Conservation (phyloP, 2,888 invertebrate species). For the Sinhomidia bicolor region DNA sequence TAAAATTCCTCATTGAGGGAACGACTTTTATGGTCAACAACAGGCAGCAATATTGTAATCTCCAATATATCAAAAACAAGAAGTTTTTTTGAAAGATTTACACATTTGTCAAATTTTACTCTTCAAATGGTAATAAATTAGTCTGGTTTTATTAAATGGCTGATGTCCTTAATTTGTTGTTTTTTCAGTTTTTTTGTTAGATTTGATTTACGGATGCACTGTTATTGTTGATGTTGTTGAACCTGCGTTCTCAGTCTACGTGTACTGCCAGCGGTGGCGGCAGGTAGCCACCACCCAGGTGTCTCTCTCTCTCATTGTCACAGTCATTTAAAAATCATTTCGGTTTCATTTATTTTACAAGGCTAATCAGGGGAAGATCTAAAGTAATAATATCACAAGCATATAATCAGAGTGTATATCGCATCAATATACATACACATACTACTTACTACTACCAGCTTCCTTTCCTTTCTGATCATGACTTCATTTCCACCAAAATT, state of each 20-base stretch:
- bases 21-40: not conserved
- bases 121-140: constrained; percentile 14
- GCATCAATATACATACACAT: no score
- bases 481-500: constrained; percentile 45
- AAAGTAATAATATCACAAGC: not conserved
- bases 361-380: constrained; percentile 22
- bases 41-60: no score
- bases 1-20: constrained; percentile 7
- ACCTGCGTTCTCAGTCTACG: no score
- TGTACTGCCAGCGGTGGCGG: no score
- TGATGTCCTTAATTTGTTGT: not conserved
- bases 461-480: constrained; percentile 51
- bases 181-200: no score
- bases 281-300: not conserved
- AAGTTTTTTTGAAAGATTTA: not conserved
- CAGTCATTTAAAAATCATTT: not conserved
- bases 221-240: no score
- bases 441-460: no score
- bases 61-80: not conserved
- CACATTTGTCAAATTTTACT: not conserved
- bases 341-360: constrained; percentile 14
- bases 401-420: constrained; percentile 14
- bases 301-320: no score
- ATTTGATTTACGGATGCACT: no score
- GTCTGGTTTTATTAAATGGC: not conserved